Conservation (phyloP, 2,888 invertebrate species). For the Lepidocyrtinus sp. region DNA sequence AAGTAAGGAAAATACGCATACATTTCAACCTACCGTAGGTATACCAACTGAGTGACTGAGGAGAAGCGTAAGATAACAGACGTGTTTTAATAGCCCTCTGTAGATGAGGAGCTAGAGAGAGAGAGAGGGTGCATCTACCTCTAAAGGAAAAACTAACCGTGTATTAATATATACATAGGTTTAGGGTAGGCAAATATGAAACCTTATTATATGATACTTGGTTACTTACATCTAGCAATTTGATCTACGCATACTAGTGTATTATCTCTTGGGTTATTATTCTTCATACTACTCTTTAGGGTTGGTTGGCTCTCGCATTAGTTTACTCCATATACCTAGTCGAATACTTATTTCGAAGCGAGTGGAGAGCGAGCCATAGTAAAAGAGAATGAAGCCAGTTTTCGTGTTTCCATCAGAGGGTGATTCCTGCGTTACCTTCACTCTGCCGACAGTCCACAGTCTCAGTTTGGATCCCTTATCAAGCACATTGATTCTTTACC, state of each 20-base stretch:
- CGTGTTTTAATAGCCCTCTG: slow-evolving; percentile 39
- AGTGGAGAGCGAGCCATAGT: no score
- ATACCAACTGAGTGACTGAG: no score
- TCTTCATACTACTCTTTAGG: no score
- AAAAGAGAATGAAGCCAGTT: slow-evolving; percentile 31
- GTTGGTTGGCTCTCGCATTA: no score
- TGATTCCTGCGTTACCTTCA: slow-evolving; percentile 53
- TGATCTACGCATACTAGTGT: slow-evolving; percentile 29
- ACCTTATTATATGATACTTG: no score
- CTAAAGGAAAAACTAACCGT: slow-evolving; percentile 6
- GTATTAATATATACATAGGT: no score
- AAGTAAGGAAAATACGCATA: slow-evolving; percentile 30
- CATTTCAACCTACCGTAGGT: no score
- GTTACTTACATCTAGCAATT: slow-evolving; percentile 12
- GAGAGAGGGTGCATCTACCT: slow-evolving; percentile 54
- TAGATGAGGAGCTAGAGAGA: no score
- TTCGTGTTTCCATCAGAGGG: slow-evolving; percentile 45
- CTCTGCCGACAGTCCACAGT: slow-evolving; percentile 37
- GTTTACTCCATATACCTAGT: no score
- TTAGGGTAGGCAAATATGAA: no score
- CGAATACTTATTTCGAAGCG: no score
- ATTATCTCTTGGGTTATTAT: slow-evolving; percentile 28
- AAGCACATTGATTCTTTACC: slow-evolving; percentile 40
- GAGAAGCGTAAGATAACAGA: slow-evolving; percentile 42
- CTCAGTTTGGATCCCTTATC: slow-evolving; percentile 55